Evolutionary conservation across 1,140 invertebrate species (phyloP), one percentile per base, ranked within the genome.

Genomic region (Drosophila kanapiae): DNA sequence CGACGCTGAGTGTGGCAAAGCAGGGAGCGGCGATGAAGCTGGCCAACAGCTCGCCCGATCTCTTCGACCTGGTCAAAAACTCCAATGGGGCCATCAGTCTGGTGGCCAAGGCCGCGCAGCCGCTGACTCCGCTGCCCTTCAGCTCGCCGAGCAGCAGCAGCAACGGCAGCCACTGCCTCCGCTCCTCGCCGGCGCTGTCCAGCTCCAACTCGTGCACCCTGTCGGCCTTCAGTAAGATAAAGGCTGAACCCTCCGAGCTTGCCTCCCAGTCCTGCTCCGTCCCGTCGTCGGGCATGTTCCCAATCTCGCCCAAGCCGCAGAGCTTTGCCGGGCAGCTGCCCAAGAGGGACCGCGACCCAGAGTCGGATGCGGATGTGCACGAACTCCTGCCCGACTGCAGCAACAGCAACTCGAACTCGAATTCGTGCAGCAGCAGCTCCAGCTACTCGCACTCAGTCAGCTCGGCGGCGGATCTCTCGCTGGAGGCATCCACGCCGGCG

Each of bases 31-130:
- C 70, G 7, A 49, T 72, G 13, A 72, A 72, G 45, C 69, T 72
- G 13, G 42, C 47, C 37, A 53, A 40, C 59, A 69, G 37, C 40
- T 58, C 69, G 16, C 59, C 87, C 14, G 91, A 92, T 91, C 91
- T 92, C 35, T 92, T 92, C 14, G 91, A 92, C 64, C 64, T 92
- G 70, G 91, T 92, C 5, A 92, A 92, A 63, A 92, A 92, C 54
- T 92, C 91, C 1, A 91, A 92, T 49, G 83, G 90, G 10, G 81
- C 90, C 23, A 91, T 91, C n/a, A 85, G 83, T 27, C 87, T 92
- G 43, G 64, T 84, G 31, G 61, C 75, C 68, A 82, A 75, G 56
- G 14, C 43, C 4, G 31, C 43, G 29, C 67, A 45, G 43, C 60
- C 68, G 14, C 49, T 85, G 1, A 79, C 82, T 1, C 71, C 84